Base-by-base conservation (phyloP, 1,140 invertebrate species). In the Leucophenga varia region DNA sequence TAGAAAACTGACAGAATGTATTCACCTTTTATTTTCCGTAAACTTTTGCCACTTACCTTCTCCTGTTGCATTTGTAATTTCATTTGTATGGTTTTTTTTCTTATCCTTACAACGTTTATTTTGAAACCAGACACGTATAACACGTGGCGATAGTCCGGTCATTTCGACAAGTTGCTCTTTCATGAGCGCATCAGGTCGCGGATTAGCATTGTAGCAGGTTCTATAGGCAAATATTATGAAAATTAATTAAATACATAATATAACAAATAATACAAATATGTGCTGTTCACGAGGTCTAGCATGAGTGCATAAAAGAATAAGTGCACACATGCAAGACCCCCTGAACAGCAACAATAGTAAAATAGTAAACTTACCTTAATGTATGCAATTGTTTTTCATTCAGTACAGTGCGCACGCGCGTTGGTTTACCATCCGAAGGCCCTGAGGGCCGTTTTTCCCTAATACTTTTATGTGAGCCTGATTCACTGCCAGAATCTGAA, bases 101-200 rank as follows among this genome's bases (percentile, higher is more conserved):
- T 99, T 99, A 78, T 99, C 97, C 77, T 99, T 99, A 80, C 96
- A 99, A 21, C 97, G 79, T 76, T 99, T 99, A 79, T 99, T 99
- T 78, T 99, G 93, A 79, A 97, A 98, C 95, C 95, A 98, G 13
- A 98, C 95, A 64, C 95, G 82, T 63, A 98, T 98, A 45, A 99
- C 95, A 14, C 95, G 79, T 1, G 95, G 94, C 60, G 90, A 95
- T 2, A 99, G 83, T 0, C 91, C 87, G 1, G 97, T 99, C 94
- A 98, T 97, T 77, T 99, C 97, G 8, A 98, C 95, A 43, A 99
- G 81, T 74, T 98, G 95, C 75, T 99, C 97, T 79, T 99, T 99
- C 94, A 98, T 98, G 19, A 98, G 82, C 8, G 96, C 96, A 78
- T 99, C 97, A 8, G 97, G 97, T 36, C 97, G 80, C 22, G 95